Conservation (phyloP, 1,140 invertebrate genomes). For the Hermatobates lingyangjiaoensis region DNA sequence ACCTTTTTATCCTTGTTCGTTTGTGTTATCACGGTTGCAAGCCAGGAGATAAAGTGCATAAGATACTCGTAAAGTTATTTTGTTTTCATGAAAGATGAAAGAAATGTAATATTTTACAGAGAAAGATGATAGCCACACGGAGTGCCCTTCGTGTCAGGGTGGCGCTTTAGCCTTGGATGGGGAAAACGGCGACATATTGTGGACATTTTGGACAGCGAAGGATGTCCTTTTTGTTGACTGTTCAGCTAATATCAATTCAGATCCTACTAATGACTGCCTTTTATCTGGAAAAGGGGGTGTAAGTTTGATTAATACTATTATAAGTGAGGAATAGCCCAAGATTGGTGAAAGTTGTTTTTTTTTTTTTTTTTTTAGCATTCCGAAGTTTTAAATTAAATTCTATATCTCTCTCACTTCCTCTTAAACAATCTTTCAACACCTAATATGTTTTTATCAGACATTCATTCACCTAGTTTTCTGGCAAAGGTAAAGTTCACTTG, state of each 20-base stretch:
- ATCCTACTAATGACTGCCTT: constrained; percentile 40
- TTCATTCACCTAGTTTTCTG: too few relatives aligned
- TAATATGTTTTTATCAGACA: too few relatives aligned
- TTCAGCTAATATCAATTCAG: constrained; percentile 45
- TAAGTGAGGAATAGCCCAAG: too few relatives aligned
- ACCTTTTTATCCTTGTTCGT: too few relatives aligned
- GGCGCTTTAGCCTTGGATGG: constrained; percentile 62
- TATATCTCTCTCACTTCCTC: not conserved
- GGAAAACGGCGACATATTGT: constrained; percentile 44
- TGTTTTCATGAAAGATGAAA: constrained; percentile 15
- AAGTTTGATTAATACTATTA: constrained; percentile 22
- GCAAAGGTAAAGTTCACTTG: too few relatives aligned
- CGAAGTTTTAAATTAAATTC: not conserved
- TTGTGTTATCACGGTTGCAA: too few relatives aligned
- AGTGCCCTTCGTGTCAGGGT: constrained; percentile 47
- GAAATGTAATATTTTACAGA: too few relatives aligned
- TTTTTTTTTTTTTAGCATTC: not conserved
- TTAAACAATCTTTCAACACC: not conserved
- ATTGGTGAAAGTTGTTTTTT: not conserved
- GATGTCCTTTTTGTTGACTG: constrained; percentile 51
- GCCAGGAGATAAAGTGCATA: constrained; percentile 1
- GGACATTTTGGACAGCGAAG: constrained; percentile 41
- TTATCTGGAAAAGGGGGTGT: constrained; percentile 32
- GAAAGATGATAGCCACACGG: too few relatives aligned
- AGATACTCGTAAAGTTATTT: not conserved